Evolutionary conservation across 2,888 invertebrate genomes (phyloP).

Genomic region (Spisula subtruncata): DNA sequence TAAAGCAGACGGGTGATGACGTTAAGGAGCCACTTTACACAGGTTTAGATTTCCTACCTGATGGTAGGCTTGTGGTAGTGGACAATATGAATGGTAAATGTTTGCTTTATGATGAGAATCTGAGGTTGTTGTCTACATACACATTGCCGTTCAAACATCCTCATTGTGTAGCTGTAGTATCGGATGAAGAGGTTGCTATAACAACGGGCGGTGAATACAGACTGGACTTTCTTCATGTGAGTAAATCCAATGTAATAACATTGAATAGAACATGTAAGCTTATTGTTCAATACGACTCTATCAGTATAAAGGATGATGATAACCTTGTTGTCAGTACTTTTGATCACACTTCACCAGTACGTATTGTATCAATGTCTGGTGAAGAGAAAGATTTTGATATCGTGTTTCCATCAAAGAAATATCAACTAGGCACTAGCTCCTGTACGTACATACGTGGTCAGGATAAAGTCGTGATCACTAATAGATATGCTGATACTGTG

Average conservation of each 20-base stretch:
- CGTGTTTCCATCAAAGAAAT: constrained; percentile 26
- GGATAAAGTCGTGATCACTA: constrained; percentile 32
- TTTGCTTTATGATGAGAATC: constrained; percentile 20
- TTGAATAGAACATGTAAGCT: not conserved
- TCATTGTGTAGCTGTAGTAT: not conserved
- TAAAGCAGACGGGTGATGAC: constrained; percentile 14
- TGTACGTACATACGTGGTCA: constrained; percentile 25
- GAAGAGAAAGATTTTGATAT: constrained; percentile 27
- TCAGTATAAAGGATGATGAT: constrained; percentile 27
- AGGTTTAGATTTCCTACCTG: constrained; percentile 24
- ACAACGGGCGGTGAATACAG: not conserved
- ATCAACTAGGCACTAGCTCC: not conserved
- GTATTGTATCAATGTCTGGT: constrained; percentile 33
- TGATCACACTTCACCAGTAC: constrained; percentile 10
- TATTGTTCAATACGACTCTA: not conserved
- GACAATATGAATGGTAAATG: constrained; percentile 30
- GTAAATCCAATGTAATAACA: not conserved
- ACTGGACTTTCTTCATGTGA: constrained; percentile 19
- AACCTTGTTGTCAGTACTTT: constrained; percentile 10
- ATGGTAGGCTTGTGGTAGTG: constrained; percentile 27
- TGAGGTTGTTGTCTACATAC: not conserved
- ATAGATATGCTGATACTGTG: not conserved
- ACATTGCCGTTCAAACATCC: not conserved
- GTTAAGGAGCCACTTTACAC: not conserved
- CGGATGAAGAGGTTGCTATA: constrained; percentile 16